Conservation (phyloP, 2,888 invertebrate genomes). For the Spodoptera exigua region DNA sequence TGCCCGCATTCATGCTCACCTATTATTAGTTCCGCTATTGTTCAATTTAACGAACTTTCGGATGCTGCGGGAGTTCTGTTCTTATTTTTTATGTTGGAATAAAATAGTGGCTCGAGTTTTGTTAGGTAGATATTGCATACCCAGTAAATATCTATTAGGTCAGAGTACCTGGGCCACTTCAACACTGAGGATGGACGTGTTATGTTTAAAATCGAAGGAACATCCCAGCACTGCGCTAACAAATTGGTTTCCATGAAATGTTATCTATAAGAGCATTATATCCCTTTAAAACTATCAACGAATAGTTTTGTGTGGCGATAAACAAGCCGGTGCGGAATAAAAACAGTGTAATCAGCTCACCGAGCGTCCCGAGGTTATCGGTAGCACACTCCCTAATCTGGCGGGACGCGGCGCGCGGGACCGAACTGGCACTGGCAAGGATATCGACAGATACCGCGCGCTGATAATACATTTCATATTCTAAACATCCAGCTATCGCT, state of each 20-base stretch:
- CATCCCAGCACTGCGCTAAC: constrained; percentile 44
- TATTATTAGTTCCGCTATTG: constrained; percentile 64
- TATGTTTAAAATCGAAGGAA: constrained; percentile 43
- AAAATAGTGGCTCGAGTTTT: too few species aligned
- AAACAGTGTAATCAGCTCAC: constrained; percentile 72
- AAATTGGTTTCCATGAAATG: constrained; percentile 52
- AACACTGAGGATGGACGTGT: too few species aligned
- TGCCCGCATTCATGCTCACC: constrained; percentile 67
- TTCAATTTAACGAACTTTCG: constrained; percentile 59
- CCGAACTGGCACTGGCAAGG: constrained; percentile 51
- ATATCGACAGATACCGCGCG: constrained; percentile 40
- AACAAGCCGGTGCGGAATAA: constrained; percentile 58
- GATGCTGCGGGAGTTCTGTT: constrained; percentile 61
- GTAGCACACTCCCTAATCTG: constrained; percentile 39
- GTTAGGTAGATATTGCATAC: too few species aligned
- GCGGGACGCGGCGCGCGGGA: constrained; percentile 50
- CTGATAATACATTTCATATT: constrained; percentile 30
- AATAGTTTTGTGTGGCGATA: constrained; percentile 63
- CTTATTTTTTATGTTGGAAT: constrained; percentile 33
- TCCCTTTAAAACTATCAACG: constrained; percentile 68
- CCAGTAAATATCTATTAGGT: too few species aligned
- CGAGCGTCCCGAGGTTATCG: constrained; percentile 66
- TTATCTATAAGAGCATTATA: constrained; percentile 67
- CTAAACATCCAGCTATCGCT: constrained; percentile 2
- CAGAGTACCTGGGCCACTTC: too few species aligned